Evolutionary conservation across 2,113 vertebrate genomes (phyloP).

Genomic region (Nothoprocta perdicaria): DNA sequence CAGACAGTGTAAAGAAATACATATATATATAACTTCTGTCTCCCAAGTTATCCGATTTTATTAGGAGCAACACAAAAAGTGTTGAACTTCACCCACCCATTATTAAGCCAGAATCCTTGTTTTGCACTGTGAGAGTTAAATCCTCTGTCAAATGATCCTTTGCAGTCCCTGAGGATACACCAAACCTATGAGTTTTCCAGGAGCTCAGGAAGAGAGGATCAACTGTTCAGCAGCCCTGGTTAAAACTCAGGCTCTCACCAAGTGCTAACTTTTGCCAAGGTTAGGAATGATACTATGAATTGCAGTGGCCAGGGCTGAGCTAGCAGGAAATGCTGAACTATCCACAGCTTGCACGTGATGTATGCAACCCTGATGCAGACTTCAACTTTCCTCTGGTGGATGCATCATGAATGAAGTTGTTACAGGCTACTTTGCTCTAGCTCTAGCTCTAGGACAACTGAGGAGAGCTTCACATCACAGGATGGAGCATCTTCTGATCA

Average conservation of each 20-base stretch:
- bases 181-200: not conserved
- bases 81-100: not conserved
- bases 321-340: not conserved
- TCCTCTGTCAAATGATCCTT: not conserved
- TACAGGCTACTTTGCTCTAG: not conserved
- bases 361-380: not conserved
- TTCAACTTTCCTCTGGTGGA: not conserved
- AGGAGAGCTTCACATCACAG: not conserved
- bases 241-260: not conserved
- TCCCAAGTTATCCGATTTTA: not conserved
- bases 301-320: not conserved
- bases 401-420: not conserved
- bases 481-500: not conserved
- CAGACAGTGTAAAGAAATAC: not conserved
- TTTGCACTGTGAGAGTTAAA: fast-evolving
- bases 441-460: not conserved
- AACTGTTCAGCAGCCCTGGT: not conserved
- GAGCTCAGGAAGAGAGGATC: not conserved
- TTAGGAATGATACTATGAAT: fast-evolving
- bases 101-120: not conserved
- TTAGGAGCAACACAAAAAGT: not conserved
- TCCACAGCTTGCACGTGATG: not conserved
- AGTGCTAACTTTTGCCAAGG: not conserved
- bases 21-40: not conserved
- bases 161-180: not conserved